These are phyloP conservation scores for Pectinophora gossypiella DNA, from an alignment of 1,140 invertebrate genomes.

Conservation along the genomic window DNA sequence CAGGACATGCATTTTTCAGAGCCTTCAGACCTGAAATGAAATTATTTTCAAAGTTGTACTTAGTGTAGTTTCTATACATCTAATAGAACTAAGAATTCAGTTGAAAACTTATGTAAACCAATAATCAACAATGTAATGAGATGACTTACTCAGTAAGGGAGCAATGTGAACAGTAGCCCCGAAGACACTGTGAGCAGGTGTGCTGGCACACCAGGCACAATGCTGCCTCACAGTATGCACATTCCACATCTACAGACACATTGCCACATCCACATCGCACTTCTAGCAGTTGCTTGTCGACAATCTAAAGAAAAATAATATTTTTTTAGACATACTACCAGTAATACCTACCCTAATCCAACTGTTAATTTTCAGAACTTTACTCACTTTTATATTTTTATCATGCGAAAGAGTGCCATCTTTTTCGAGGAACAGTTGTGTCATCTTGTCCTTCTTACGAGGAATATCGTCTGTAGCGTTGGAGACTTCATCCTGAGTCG, in stretches of 20 bases:
- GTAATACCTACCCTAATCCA: background rate
- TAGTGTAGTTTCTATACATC: no score
- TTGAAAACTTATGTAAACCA: no score
- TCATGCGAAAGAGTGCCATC: conserved; percentile 41
- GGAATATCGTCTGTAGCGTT: background rate
- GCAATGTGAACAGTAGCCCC: conserved; percentile 36
- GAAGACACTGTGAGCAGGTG: conserved; percentile 27
- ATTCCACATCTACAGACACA: conserved; percentile 17
- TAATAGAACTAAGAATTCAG: no score
- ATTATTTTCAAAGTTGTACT: no score
- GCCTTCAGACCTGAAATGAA: conserved; percentile 46
- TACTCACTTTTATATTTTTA: conserved; percentile 23
- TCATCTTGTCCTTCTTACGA: conserved; percentile 40
- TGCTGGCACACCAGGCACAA: conserved; percentile 38
- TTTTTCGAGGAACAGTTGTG: conserved; percentile 51
- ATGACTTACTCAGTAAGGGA: conserved; percentile 35
- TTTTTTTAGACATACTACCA: no score
- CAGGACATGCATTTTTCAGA: conserved; percentile 51
- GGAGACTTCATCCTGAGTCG: conserved; percentile 6
- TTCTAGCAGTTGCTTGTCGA: background rate
- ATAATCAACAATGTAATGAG: no score
- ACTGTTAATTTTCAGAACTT: background rate
- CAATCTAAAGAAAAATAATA: background rate
- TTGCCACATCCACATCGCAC: conserved; percentile 34
- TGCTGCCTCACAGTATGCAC: conserved; percentile 42